These are phyloP conservation scores for Brachyptera risi DNA, from an alignment of 2,888 invertebrate species.

Conservation along the genomic window DNA sequence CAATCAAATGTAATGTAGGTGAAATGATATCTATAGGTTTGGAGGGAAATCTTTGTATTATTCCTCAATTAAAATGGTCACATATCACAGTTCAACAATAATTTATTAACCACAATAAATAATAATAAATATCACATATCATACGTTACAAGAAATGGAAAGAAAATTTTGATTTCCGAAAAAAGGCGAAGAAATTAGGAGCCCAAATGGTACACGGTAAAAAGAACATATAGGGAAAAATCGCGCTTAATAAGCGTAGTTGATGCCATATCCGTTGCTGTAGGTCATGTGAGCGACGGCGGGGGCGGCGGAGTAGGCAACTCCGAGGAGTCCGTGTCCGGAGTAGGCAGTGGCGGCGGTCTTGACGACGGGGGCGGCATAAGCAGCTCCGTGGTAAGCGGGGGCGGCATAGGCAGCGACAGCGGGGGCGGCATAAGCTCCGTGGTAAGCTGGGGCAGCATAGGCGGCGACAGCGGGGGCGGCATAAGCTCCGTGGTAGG, in stretches of 20 bases:
- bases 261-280: constrained; percentile 52
- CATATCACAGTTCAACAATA: background rate
- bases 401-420: constrained; percentile 28
- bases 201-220: background rate
- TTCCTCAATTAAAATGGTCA: no score
- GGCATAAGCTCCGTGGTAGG: constrained; percentile 26
- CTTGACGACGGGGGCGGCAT: constrained; percentile 53
- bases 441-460: constrained; percentile 31
- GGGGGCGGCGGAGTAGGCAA: constrained; percentile 37
- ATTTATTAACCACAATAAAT: background rate
- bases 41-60: no score
- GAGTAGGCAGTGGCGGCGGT: constrained; percentile 28
- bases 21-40: no score
- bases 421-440: constrained; percentile 34
- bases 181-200: no score
- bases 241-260: constrained; percentile 49
- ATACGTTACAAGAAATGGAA: background rate
- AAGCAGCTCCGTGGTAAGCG: constrained; percentile 53
- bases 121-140: background rate
- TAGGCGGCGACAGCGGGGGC: constrained; percentile 30
- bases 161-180: background rate
- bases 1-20: no score
- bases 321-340: constrained; percentile 40
- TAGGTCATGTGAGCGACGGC: constrained; percentile 52
- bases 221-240: background rate